Evolutionary conservation across 37 sponge, comb jelly and placozoan genomes (phyloP).

Genomic region (Hormiphora californensis): DNA sequence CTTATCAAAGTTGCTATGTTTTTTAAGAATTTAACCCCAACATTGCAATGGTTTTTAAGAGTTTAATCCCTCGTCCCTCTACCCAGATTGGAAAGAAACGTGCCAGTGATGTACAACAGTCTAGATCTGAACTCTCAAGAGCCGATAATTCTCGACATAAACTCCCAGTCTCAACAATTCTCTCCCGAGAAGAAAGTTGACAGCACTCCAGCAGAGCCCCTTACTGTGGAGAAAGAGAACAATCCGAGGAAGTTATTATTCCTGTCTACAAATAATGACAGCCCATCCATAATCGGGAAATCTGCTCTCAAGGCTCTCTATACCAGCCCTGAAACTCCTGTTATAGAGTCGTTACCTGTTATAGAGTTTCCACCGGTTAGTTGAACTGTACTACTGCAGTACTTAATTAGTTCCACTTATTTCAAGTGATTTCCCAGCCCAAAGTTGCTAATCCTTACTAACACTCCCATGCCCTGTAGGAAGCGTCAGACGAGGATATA

Average conservation of each 20-base stretch:
- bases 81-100: conserved; percentile 27
- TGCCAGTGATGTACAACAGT: conserved; percentile 54
- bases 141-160: not conserved
- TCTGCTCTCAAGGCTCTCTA: not conserved
- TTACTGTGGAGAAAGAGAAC: not conserved
- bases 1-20: no score
- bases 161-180: conserved; percentile 17
- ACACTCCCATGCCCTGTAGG: no score
- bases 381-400: no score
- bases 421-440: no score
- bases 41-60: no score
- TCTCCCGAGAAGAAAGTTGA: not conserved
- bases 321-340: not conserved
- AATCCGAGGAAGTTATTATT: not conserved
- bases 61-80: no score
- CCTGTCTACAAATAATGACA: not conserved
- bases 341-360: no score
- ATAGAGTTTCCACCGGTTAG: no score
- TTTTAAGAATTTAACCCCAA: no score
- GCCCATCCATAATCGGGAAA: not conserved
- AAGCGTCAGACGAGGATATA: no score
- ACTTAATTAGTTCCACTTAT: no score
- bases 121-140: conserved; percentile 29
- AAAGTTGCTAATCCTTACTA: no score
- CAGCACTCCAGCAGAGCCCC: not conserved